Percentiles rank a stretch among this genome's conserved stretches.
Evolutionary conservation across 2,113 vertebrate genomes (phyloP).

Genomic region (Menura novaehollandiae): DNA sequence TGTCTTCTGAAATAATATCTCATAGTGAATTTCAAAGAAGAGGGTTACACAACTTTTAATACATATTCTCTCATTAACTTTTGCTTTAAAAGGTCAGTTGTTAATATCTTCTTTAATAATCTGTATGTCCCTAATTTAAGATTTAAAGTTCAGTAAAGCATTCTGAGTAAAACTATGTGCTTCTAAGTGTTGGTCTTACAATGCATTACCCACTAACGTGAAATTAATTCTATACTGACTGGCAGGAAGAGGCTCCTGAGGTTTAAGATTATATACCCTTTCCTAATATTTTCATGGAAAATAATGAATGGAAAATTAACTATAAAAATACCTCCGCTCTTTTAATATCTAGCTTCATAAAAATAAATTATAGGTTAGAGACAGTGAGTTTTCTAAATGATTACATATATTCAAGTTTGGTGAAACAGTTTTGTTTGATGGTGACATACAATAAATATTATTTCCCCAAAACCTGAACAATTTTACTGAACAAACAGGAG

Average conservation of each 20-base stretch:
- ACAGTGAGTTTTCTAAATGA: slow-evolving; percentile 37
- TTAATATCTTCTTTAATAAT: not conserved
- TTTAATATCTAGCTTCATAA: slow-evolving; percentile 9
- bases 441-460: slow-evolving; percentile 18
- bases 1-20: not conserved
- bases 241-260: slow-evolving; percentile 6
- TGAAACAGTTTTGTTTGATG: slow-evolving; percentile 1
- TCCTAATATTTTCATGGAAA: slow-evolving; percentile 38
- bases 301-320: not conserved
- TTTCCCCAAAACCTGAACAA: slow-evolving; percentile 13
- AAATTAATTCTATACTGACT: slow-evolving; percentile 32
- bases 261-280: slow-evolving; percentile 29
- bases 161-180: not conserved
- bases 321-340: not conserved
- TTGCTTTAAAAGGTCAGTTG: not conserved
- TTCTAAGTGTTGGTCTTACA: not conserved
- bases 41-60: not conserved
- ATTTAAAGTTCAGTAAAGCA: slow-evolving; percentile 1
- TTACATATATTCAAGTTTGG: not conserved
- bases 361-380: slow-evolving; percentile 27
- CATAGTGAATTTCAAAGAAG: not conserved
- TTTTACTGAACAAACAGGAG: slow-evolving; percentile 3
- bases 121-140: not conserved
- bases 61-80: not conserved
- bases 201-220: not conserved